Conservation (phyloP, 2,113 vertebrate species). For the Oryzias melastigma region DNA sequence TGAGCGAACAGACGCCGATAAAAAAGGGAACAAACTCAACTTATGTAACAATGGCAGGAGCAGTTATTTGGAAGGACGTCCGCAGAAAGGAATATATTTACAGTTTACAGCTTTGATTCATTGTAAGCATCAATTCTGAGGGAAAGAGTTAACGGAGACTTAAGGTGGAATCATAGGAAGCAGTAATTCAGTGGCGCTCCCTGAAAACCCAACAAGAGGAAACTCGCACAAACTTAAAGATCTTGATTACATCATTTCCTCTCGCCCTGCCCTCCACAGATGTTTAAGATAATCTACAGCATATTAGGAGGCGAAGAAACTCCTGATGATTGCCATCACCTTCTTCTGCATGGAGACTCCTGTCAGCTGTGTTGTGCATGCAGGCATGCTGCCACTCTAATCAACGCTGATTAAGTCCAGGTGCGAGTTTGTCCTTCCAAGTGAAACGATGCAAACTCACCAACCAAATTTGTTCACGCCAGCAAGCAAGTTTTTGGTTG, state of each 20-base stretch:
- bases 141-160: no score
- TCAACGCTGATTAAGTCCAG: slow-evolving; percentile 68
- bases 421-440: slow-evolving; percentile 71
- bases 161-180: slow-evolving; percentile 16
- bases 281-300: neutral
- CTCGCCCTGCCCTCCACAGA: neutral
- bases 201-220: slow-evolving; percentile 9
- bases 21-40: no score
- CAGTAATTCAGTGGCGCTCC: slow-evolving; percentile 10
- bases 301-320: neutral
- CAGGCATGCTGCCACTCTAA: slow-evolving; percentile 64
- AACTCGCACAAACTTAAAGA: neutral
- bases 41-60: no score
- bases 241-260: neutral
- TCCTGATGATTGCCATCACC: slow-evolving; percentile 18
- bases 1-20: slow-evolving; percentile 35
- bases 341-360: slow-evolving; percentile 2
- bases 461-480: slow-evolving; percentile 29
- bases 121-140: no score
- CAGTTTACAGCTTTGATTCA: no score
- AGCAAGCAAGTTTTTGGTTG: slow-evolving; percentile 27
- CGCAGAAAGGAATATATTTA: no score
- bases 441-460: slow-evolving; percentile 55
- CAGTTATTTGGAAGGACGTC: no score
- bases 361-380: slow-evolving; percentile 50